phyloP scores from a whole-genome alignment of 92 coral and sea anemone species.

The Epizoanthus stellaris region DNA sequence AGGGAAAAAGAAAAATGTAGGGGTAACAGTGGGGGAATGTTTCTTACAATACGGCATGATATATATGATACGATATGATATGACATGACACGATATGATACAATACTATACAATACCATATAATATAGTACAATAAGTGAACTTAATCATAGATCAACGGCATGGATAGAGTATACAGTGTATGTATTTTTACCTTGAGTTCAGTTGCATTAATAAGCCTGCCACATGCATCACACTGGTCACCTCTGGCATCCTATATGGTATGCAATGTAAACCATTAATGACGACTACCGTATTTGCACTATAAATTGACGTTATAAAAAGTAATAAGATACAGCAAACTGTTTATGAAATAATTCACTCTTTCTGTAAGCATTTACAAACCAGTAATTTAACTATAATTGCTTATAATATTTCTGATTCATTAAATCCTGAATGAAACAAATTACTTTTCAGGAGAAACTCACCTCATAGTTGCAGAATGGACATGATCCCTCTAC shows the following conservation, averaged over 20 bases:
- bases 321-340: neutral
- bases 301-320: neutral
- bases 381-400: neutral
- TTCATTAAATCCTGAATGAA: neutral
- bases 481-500: conserved; percentile 97
- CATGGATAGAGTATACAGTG: too few relatives aligned
- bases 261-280: too few relatives aligned
- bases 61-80: too few relatives aligned
- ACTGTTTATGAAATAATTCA: neutral
- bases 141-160: too few relatives aligned
- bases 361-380: neutral
- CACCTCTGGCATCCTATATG: conserved; percentile 94
- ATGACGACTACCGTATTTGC: too few relatives aligned
- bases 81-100: too few relatives aligned
- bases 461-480: conserved; percentile 86
- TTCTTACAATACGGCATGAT: too few relatives aligned
- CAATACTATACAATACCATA: too few relatives aligned
- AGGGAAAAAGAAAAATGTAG: too few relatives aligned
- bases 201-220: conserved; percentile 95
- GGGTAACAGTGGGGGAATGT: too few relatives aligned
- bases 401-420: neutral
- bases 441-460: too few relatives aligned
- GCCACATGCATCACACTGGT: conserved; percentile 99
- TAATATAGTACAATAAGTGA: too few relatives aligned
- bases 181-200: conserved; percentile 71